Conservation (phyloP, 2,888 invertebrate species). For the Notodonta ziczac region DNA sequence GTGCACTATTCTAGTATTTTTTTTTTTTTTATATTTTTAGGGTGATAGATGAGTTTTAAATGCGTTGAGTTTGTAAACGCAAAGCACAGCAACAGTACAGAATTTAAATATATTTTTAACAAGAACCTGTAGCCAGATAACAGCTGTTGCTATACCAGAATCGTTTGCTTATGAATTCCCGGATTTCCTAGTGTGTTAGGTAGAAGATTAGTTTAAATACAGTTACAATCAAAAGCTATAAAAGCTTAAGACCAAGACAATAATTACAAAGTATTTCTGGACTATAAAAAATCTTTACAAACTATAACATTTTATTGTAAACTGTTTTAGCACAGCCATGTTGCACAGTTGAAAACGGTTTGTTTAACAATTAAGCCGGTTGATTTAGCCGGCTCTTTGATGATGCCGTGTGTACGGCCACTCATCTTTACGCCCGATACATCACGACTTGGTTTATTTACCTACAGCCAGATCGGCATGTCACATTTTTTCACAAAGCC, state of each 20-base stretch:
- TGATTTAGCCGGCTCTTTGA: slow-evolving; percentile 66
- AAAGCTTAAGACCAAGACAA: neutral
- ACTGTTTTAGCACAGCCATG: slow-evolving; percentile 29
- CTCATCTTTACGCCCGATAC: slow-evolving; percentile 51
- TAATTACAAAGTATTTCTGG: neutral
- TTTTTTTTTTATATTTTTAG: neutral
- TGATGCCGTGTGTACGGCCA: slow-evolving; percentile 46
- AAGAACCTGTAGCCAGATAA: neutral
- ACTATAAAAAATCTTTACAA: neutral
- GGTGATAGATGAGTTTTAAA: neutral
- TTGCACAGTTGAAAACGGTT: slow-evolving; percentile 38
- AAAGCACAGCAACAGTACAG: neutral
- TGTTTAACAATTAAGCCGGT: slow-evolving; percentile 52
- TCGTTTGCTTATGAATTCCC: neutral
- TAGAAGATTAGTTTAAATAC: too few relatives aligned
- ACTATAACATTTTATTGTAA: neutral
- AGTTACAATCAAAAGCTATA: too few relatives aligned
- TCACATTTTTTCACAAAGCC: slow-evolving; percentile 68
- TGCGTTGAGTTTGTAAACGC: neutral
- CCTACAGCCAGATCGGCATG: slow-evolving; percentile 50
- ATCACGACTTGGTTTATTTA: slow-evolving; percentile 65
- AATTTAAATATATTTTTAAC: neutral
- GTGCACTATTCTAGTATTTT: neutral
- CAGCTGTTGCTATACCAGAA: neutral
- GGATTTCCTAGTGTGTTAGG: too few relatives aligned